A percentile compares a stretch with the other conserved stretches of the same genome.
Evolutionary conservation across 2,113 vertebrate species (phyloP).

Genomic region (Entosphenus tridentatus): DNA sequence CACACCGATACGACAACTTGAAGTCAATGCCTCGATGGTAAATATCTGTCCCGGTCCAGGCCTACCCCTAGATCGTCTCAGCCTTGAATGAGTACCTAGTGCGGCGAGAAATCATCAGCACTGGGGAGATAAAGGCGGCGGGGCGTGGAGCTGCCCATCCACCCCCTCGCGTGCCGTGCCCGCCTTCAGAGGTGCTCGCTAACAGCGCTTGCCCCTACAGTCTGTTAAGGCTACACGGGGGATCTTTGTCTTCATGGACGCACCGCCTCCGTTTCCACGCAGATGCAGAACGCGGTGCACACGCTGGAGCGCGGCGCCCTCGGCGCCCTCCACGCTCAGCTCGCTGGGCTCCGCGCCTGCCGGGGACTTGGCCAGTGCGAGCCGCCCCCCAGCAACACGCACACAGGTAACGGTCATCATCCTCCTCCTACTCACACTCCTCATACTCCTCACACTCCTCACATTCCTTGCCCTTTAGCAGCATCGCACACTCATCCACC

Average conservation of each 20-base stretch:
- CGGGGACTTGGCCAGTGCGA: constrained; percentile 77
- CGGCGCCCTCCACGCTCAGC: constrained; percentile 58
- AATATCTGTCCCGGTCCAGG: too few relatives aligned
- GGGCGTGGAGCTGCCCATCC: not conserved
- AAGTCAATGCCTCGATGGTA: too few relatives aligned
- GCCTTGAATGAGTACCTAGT: too few relatives aligned
- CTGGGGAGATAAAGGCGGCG: not conserved
- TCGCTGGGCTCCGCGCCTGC: constrained; percentile 68
- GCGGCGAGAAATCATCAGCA: too few relatives aligned
- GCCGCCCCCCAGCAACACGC: constrained; percentile 15
- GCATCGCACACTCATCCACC: too few relatives aligned
- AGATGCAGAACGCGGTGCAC: constrained; percentile 73
- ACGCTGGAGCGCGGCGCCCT: constrained; percentile 50
- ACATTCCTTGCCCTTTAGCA: too few relatives aligned
- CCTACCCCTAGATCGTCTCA: too few relatives aligned
- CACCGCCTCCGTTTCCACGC: constrained; percentile 8
- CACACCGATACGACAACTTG: too few relatives aligned
- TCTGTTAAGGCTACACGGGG: too few relatives aligned
- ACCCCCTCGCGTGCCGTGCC: not conserved
- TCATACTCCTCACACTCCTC: too few relatives aligned
- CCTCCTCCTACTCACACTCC: too few relatives aligned
- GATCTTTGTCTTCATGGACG: not conserved
- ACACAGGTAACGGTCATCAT: not conserved
- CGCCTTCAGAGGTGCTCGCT: not conserved
- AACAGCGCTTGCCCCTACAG: not conserved